These are phyloP conservation scores for Drosophila greeni DNA, from an alignment of 2,888 invertebrate species.

Conservation along the genomic window DNA sequence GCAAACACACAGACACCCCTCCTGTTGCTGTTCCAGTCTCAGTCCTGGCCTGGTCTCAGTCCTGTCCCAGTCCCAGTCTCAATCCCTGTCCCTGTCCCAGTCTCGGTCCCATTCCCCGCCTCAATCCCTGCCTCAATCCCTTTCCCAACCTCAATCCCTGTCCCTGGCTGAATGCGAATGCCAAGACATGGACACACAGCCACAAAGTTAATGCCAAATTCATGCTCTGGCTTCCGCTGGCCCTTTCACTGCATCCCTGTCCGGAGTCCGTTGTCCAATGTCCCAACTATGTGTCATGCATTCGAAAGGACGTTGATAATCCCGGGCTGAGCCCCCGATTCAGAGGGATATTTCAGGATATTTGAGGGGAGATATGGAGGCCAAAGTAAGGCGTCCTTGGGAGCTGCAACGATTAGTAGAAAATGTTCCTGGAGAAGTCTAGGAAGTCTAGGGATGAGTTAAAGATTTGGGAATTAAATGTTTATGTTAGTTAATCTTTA, in stretches of 20 bases:
- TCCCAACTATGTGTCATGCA: conserved; percentile 46
- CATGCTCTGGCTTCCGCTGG: conserved; percentile 50
- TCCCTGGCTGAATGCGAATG: conserved; percentile 37
- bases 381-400: no score
- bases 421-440: no score
- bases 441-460: not conserved
- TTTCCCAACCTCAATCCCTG: no score
- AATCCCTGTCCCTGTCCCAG: not conserved
- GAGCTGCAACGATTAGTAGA: no score
- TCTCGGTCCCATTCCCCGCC: no score
- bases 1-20: conserved; percentile 25
- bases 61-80: no score
- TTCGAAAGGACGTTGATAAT: conserved; percentile 59
- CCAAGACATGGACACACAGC: conserved; percentile 50
- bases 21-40: not conserved
- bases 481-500: not conserved
- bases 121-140: not conserved
- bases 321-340: conserved; percentile 38
- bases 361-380: not conserved
- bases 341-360: not conserved
- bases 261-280: conserved; percentile 1
- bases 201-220: conserved; percentile 63
- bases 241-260: conserved; percentile 33
- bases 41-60: no score
- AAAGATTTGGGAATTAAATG: not conserved